These are phyloP conservation scores for Thripadectes ignobilis DNA, from an alignment of 2,797 vertebrate species.

Conservation along the genomic window DNA sequence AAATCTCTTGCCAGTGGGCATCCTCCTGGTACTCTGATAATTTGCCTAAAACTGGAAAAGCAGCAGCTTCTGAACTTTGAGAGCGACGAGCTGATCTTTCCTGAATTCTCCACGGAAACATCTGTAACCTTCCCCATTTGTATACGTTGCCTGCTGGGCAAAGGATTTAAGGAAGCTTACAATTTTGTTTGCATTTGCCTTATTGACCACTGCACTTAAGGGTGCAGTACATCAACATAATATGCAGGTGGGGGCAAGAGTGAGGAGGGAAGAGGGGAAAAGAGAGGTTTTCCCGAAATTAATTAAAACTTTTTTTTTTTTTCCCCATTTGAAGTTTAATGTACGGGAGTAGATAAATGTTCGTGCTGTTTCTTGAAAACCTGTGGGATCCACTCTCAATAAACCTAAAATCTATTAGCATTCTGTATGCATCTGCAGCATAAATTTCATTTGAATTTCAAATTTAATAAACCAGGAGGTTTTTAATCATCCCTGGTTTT, in stretches of 20 bases:
- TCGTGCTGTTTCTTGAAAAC: conserved; percentile 76
- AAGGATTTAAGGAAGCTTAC: conserved; percentile 36
- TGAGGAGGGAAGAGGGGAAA: background rate
- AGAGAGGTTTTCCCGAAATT: conserved; percentile 45
- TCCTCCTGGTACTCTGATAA: background rate
- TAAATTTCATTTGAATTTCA: conserved; percentile 99
- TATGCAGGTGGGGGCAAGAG: background rate
- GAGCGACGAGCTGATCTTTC: conserved; percentile 19
- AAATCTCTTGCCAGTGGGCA: background rate
- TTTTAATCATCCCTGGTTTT: conserved; percentile 99
- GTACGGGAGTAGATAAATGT: conserved; percentile 56
- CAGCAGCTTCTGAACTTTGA: conserved; percentile 28
- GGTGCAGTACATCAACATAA: conserved; percentile 29
- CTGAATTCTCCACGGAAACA: conserved; percentile 6
- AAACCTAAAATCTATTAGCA: conserved; percentile 89
- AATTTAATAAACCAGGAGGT: conserved; percentile 99
- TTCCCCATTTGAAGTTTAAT: conserved; percentile 47
- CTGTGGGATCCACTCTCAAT: conserved; percentile 83
- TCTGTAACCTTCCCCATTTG: conserved; percentile 44
- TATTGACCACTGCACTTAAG: conserved; percentile 50
- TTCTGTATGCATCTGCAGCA: conserved; percentile 90
- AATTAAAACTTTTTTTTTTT: conserved; percentile 60
- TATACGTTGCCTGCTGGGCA: conserved; percentile 11
- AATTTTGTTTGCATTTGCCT: conserved; percentile 54
- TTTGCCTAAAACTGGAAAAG: conserved; percentile 27